Evolutionary conservation across 2,113 vertebrate genomes (phyloP), one percentile per base, ranked within the genome.

Genomic region (Todiramphus chloris): DNA sequence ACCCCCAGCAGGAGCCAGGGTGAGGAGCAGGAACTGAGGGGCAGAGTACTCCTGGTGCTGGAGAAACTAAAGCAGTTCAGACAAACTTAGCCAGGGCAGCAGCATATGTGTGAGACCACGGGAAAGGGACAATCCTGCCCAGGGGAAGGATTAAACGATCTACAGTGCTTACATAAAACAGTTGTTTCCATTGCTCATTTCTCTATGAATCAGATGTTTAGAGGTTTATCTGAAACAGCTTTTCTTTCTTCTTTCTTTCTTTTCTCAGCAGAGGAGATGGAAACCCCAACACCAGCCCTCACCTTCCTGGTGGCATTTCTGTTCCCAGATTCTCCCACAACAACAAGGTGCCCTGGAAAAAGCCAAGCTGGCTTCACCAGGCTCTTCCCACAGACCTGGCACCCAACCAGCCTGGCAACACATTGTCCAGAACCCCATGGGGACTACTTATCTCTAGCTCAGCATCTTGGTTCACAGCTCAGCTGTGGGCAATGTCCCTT

Each of bases 71-170:
- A 82, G 31, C 8, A 37, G 21, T 59, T 82, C 0, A 0, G 66
- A 20, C 59, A 67, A 63, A 83, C 5, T 1, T 5, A 59, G 48
- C 30, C 56, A 46, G 92, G 68, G 43, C 70, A 83, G 50, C 41
- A 18, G 33, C 17, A 4, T 21, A 31, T 90, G 83, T 64, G 55
- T 48, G 59, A 86, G 21, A 87, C 37, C 60, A 80, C 50, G 50
- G 64, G 59, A 68, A 93, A 79, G 86, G 63, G 80, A 88, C 75
- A 85, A 16, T 73, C 72, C 50, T 92, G 75, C 85, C 63, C 11
- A 2, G n/a, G 41, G 84, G 27, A 78, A 94, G 81, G 43, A 89
- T 89, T 96, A 91, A 81, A 75, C 56, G 39, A 84, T 88, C 83
- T 60, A 50, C 59, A 73, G 33, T 23, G 25, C 35, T 72, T 53